A percentile compares a stretch with the other conserved stretches of the same genome.
Evolutionary conservation across 2,888 invertebrate genomes (phyloP).

Genomic region (Doris montereyensis): DNA sequence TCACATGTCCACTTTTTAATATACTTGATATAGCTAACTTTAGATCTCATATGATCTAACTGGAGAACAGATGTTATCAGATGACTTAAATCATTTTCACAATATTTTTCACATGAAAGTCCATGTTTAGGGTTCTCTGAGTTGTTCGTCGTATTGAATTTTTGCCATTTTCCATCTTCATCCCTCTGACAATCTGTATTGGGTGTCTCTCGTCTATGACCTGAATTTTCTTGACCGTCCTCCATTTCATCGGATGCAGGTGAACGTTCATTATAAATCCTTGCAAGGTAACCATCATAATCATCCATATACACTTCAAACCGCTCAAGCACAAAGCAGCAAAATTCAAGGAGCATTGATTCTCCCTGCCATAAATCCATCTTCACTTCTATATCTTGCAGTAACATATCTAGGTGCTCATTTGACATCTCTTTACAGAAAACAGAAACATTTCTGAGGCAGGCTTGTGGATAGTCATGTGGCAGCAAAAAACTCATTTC

Average conservation of each 20-base stretch:
- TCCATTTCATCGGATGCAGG: no score
- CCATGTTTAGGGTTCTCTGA: no score
- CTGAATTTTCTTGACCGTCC: no score
- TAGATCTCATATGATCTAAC: constrained; percentile 66
- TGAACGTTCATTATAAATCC: no score
- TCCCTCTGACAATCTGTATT: no score
- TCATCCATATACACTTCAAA: not conserved
- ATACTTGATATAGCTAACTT: constrained; percentile 57
- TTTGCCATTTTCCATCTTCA: no score
- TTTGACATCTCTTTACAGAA: not conserved
- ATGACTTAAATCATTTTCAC: not conserved
- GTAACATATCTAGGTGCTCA: not conserved
- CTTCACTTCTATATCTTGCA: not conserved
- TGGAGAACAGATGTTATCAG: constrained; percentile 53
- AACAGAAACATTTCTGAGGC: not conserved
- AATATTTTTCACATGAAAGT: not conserved
- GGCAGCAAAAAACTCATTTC: not conserved
- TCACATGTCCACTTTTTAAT: constrained; percentile 60
- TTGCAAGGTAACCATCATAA: not conserved
- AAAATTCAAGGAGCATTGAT: constrained; percentile 29
- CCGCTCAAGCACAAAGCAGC: constrained; percentile 17
- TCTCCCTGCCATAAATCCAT: constrained; percentile 19
- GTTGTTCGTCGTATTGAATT: not conserved
- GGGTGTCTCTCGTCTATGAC: no score
- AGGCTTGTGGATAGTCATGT: not conserved